Conservation (phyloP, 2,113 vertebrate species). For the Rhea pennata region DNA sequence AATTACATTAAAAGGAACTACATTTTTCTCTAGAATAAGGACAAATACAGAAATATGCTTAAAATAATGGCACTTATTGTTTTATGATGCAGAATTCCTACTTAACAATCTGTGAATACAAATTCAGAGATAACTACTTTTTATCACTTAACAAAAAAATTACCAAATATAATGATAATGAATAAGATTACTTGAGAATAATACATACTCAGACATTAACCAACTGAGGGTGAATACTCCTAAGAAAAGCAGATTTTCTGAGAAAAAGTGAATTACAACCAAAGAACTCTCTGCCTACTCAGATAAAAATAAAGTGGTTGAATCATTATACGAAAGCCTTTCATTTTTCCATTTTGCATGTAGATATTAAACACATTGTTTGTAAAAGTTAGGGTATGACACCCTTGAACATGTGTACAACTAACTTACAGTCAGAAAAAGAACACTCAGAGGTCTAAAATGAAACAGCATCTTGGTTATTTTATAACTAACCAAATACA, state of each 20-base stretch:
- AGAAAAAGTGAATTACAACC: background rate
- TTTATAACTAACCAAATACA: background rate
- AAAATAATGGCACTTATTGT: background rate
- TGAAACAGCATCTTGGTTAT: background rate
- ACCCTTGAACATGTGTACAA: background rate
- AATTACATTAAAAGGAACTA: background rate
- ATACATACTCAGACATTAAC: background rate
- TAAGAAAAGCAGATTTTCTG: background rate
- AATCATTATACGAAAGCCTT: background rate
- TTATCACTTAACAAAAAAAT: background rate
- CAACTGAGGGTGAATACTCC: background rate
- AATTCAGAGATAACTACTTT: background rate
- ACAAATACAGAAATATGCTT: background rate
- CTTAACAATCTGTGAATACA: background rate
- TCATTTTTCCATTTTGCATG: background rate
- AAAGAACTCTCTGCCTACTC: background rate
- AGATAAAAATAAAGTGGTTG: background rate
- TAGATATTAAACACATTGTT: background rate
- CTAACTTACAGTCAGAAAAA: background rate
- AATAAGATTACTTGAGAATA: background rate
- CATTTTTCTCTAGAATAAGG: background rate
- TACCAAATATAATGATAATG: background rate
- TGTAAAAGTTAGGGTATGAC: accelerated
- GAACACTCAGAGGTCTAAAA: background rate
- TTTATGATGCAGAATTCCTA: background rate